Evolutionary conservation across 2,888 invertebrate species (phyloP), one percentile per base, ranked within the genome.

Genomic region (Nephrotoma guestfalica): DNA sequence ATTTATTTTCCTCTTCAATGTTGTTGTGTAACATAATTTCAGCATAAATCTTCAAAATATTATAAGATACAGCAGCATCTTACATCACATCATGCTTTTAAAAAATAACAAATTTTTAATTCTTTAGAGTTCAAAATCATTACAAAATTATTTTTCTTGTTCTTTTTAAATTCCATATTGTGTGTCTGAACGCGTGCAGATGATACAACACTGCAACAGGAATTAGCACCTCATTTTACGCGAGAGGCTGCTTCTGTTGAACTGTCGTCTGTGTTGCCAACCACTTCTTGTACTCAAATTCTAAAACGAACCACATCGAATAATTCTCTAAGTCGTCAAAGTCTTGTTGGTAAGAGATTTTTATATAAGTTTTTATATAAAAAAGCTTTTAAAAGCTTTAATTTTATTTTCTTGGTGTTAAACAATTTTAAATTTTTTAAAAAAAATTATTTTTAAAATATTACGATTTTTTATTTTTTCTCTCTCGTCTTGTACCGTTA

Each of bases 401-500:
- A 2, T 40, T 41, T 11, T 41, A 13, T 84, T 41, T 42, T 84
- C 41, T 71, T 30, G 18, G 11, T 57, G n/a, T 43, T 43, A 4
- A 43, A 11, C 2, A 9, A 43, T 43, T 6, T 9, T 1, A 43
- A 1, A 4, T 4, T 43, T 43, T 43, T 13, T 3, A 9, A 71
- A 30, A 30, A 13, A 30, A 11, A 71, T 18, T 57, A 71, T 11
- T 47, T 47, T 18, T 18, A 30, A 30, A 3, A 30, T 30, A 30
- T 30, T 30, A 30, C 30, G 30, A 30, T 2, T 3, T 57, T 71
- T 42, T 43, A 18, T 85, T 85, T 15, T 30, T 71, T 86, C 86
- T 87, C 88, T 86, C 87, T 86, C 15, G 86, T 88, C 86, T 87
- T 30, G 1, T 88, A 47, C 88, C 88, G 57, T 90, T 90, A 3